Evolutionary conservation across 2,113 vertebrate genomes (phyloP), one percentile per base, ranked within the genome.

Genomic region (Sardina pilchardus): DNA sequence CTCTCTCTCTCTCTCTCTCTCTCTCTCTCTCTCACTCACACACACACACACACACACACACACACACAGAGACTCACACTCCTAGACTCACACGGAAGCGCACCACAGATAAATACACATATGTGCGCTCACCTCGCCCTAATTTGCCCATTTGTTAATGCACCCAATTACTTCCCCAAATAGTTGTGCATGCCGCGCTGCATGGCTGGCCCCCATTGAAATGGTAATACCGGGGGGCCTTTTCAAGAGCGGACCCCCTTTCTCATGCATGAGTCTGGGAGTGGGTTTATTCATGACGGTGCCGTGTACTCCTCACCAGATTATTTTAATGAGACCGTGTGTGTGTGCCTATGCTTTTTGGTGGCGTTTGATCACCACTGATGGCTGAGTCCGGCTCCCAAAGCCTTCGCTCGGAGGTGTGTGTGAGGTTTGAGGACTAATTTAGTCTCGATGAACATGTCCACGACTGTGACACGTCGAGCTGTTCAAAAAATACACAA

Each of bases 221-320:
- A 94, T 94, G 94, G 92, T 93, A 95, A 95, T 94, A 26, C 59
- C n/a, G 3, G 59, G n/a, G 56, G 63, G 85, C 88, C 90, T 88
- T 16, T 92, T 90, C 92, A 89, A 89, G 88, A 93, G 91, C 91
- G 91, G 30, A 21, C 24, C 91, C 91, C 90, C 89, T 94, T 92
- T 89, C 92, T 94, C 91, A 94, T 93, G 94, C 90, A 67, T 89
- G 82, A 91, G 90, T 83, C 91, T 91, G 89, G 91, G 91, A 94
- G 93, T 94, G 94, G 94, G 94, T 94, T 94, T 94, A 94, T 94
- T 95, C 92, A 94, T 93, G 92, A 93, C 90, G 91, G 93, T 95
- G 94, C 94, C 92, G 92, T 91, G 90, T 91, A 90, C 93, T 34
- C 92, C 89, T 86, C 89, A 90, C 89, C 89, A 92, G 92, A 94